Evolutionary conservation across 2,113 vertebrate genomes (phyloP), one percentile per base, ranked within the genome.

Genomic region (Hippocampus guttulatus): DNA sequence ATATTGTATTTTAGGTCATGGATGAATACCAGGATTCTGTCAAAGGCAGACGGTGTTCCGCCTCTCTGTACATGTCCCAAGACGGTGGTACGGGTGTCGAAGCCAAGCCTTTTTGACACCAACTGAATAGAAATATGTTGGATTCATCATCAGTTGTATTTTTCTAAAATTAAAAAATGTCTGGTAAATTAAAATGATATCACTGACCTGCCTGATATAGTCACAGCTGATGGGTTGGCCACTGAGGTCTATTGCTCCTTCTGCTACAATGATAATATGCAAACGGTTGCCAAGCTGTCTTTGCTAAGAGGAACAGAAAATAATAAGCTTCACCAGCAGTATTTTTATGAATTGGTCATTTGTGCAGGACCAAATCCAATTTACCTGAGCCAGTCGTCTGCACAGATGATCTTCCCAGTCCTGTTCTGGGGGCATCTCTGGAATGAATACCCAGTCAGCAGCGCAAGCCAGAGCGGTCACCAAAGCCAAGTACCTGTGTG

Each of bases 391-490:
- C 75, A 99, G 91, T 76, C 96, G 91, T 67, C 95, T 93, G 90
- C 94, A 98, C 75, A 99, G 88, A 71, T 98, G 96, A 0, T 96
- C 94, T 71, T 99, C 96, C 96, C 97, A 99, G 69, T 90, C 75
- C 0, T 96, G 92, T 64, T 97, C 95, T 0, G 97, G 97, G 0
- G 97, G 96, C 84, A 94, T 94, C 77, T 99, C 97, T 0, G 96
- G 97, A 85, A 99, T 96, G 83, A 99, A 96, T 70, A 98, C 95
- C 96, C 96, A 98, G 87, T 99, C 96, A 0, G 96, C 97, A 0
- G 96, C 96, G 0, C 94, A 96, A 60, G 96, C 93, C 81, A 98
- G 90, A 67, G 95, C 94, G 0, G 97, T 96, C 75, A 98, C 94
- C 70, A 98, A 90, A 0, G 96, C 97, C 84, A 99, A 87, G 84